Percentiles rank a stretch among this genome's conserved stretches.
Evolutionary conservation across 2,113 vertebrate species (phyloP).

Genomic region (Damaliscus lunatus): DNA sequence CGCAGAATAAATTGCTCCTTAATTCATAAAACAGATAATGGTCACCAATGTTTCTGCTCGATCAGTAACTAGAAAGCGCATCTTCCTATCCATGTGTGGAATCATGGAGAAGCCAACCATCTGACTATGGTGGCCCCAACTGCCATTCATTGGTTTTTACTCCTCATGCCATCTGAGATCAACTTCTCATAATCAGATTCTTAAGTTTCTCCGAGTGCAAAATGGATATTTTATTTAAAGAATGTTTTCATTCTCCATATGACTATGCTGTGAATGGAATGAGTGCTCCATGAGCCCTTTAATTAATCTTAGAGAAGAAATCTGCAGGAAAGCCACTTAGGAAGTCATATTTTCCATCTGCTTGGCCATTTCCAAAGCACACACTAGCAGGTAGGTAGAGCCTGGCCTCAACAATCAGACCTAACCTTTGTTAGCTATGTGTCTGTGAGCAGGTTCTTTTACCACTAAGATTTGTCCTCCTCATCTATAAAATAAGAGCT

Average conservation of each 20-base stretch:
- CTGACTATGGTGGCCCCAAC: neutral
- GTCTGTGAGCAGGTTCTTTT: neutral
- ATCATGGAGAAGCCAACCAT: neutral
- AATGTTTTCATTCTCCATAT: constrained; percentile 41
- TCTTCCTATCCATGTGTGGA: neutral
- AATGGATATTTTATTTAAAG: constrained; percentile 35
- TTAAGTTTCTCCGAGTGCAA: neutral
- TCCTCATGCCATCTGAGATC: neutral
- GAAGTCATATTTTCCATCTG: neutral
- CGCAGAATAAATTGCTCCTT: neutral
- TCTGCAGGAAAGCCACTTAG: neutral
- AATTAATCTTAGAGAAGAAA: constrained; percentile 48
- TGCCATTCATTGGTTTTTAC: neutral
- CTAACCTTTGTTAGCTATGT: neutral
- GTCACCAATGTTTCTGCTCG: neutral
- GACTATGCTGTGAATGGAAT: neutral
- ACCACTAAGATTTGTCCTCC: neutral
- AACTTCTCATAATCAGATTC: constrained; percentile 28
- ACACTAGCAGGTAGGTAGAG: neutral
- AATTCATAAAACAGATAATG: neutral
- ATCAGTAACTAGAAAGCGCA: neutral
- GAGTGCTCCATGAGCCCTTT: neutral
- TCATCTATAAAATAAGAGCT: neutral
- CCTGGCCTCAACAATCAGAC: neutral
- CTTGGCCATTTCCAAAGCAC: neutral